Percentiles rank a stretch among this genome's conserved stretches.
phyloP scores from a whole-genome alignment of 2,113 vertebrate species.

The Trinectes maculatus region DNA sequence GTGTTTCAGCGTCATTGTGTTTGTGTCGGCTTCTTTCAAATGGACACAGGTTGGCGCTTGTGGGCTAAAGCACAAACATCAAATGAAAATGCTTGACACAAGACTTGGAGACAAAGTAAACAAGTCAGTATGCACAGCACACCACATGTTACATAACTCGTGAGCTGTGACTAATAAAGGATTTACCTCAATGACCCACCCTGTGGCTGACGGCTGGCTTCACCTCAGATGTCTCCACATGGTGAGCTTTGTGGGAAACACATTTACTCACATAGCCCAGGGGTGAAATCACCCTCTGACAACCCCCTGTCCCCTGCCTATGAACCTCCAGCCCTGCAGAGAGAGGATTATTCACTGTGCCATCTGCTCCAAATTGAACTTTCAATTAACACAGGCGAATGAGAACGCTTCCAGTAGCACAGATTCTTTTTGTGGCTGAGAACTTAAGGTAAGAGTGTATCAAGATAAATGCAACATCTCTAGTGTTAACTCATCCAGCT shows the following conservation, averaged over 20 bases:
- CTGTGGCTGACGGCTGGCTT: constrained; percentile 3
- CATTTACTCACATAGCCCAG: constrained; percentile 14
- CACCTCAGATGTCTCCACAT: constrained; percentile 29
- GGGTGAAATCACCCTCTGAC: constrained; percentile 12
- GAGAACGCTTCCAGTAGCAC: constrained; percentile 38
- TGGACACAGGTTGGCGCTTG: no score
- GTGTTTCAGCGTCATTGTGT: no score
- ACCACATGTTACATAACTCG: neutral
- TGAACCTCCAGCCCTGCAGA: no score
- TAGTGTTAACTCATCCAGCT: neutral
- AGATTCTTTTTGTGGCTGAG: constrained; percentile 1
- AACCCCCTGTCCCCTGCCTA: neutral
- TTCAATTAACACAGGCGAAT: constrained; percentile 55
- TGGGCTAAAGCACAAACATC: no score
- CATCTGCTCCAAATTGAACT: constrained; percentile 69
- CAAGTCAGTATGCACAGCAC: neutral
- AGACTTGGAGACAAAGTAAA: neutral
- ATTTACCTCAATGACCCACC: constrained; percentile 28
- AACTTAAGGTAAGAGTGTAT: constrained; percentile 27
- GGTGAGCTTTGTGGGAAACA: constrained; percentile 26
- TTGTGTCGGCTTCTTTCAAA: no score
- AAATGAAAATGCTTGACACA: neutral
- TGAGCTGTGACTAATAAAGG: constrained; percentile 16
- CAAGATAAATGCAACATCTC: neutral
- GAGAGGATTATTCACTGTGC: constrained; percentile 68